Base-by-base conservation (phyloP, 2,113 vertebrate species). In the Pimephales promelas region DNA sequence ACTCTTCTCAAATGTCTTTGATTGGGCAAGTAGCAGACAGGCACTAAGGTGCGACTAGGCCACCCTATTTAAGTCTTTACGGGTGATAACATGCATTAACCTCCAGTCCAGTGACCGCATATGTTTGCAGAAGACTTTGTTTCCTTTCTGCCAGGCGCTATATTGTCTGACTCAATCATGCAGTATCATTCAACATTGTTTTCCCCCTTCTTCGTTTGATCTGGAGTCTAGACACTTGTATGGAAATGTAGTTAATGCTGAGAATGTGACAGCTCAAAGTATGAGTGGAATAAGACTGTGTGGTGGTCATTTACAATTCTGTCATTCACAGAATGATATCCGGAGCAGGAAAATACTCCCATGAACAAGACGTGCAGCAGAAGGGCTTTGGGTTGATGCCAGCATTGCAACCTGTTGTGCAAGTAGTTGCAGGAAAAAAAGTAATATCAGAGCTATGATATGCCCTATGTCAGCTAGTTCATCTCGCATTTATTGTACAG, bases 341-440 rank as follows among this genome's bases (percentile, higher is more conserved):
- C n/a, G 45, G 47, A 56, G 16, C 34, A 49, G 34, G 26, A 28
- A 61, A 61, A 71, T 24, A 40, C 52, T 75, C 22, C 36, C 36
- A 3, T 56, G 5, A 24, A 49, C 28, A 31, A 47, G 16, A 24
- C 26, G 5, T 18, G 54, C 7, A 57, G 11, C 26, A 62, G 57
- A 18, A 66, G 47, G 66, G 61, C 22, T 11, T 57, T 62, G 45
- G 28, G 34, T 14, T 3, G 3, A n/a, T 74, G 81, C 81, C 81
- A 83, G 75, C 10, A 13, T 10, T 40, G 40, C 74, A 83, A 47
- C n/a, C 76, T 57, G 34, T 62, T 62, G 52, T 54, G 28, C 28
- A n/a, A n/a, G n/a, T n/a, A 57, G 22, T 74, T 80, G 45, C 64
- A 66, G 56, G 74, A 10, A 79, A 83, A 26, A 61, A 81, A 71